A percentile compares a stretch with the other conserved stretches of the same genome.
Evolutionary conservation across 2,888 invertebrate genomes (phyloP).

Genomic region (Cacoxenus indagator): DNA sequence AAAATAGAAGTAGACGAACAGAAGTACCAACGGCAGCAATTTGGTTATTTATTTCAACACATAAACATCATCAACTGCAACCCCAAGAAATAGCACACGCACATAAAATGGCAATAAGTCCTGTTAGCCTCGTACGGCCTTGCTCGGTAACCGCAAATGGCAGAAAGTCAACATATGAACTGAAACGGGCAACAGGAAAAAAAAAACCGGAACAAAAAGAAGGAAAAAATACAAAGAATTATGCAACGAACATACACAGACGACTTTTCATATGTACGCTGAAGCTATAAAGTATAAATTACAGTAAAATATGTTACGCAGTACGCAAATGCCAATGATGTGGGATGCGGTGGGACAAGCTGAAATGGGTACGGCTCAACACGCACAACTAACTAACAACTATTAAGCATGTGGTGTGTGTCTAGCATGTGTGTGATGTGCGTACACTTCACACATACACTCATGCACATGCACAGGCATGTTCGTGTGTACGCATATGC

Average conservation of each 20-base stretch:
- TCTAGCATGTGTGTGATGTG: slow-evolving; percentile 19
- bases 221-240: background rate
- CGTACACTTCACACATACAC: background rate
- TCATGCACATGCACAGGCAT: background rate
- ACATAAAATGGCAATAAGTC: background rate
- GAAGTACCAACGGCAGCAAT: background rate
- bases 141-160: slow-evolving; percentile 59
- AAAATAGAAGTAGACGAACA: no score
- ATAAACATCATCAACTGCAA: background rate
- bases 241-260: slow-evolving; percentile 31
- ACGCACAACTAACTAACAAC: slow-evolving; percentile 64
- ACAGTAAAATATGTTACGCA: slow-evolving; percentile 54
- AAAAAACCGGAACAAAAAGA: background rate
- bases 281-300: slow-evolving; percentile 63
- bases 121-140: slow-evolving; percentile 29
- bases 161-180: slow-evolving; percentile 61
- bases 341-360: background rate
- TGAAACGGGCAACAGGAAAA: slow-evolving; percentile 40
- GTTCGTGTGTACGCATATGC: background rate
- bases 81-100: background rate
- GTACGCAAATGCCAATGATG: slow-evolving; percentile 19
- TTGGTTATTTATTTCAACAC: background rate
- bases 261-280: slow-evolving; percentile 60
- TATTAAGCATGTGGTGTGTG: slow-evolving; percentile 47
- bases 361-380: slow-evolving; percentile 22